These are phyloP conservation scores for Hipposideros armiger DNA, from an alignment of 2,113 vertebrate species.

Conservation along the genomic window DNA sequence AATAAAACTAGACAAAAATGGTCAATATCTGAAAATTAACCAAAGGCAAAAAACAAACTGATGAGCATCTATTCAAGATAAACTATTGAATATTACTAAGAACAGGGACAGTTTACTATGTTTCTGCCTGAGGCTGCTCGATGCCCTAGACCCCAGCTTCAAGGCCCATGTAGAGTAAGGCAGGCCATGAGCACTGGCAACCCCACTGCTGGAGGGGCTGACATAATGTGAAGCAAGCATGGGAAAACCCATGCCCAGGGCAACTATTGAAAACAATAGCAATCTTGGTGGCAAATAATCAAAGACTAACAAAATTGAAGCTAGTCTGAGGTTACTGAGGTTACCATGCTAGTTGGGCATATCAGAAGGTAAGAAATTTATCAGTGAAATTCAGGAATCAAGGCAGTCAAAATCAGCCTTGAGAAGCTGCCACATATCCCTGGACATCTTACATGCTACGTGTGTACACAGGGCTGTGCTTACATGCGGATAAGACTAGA, in stretches of 20 bases:
- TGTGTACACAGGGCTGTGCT: not conserved
- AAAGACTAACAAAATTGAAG: not conserved
- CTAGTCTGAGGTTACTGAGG: not conserved
- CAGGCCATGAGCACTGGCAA: not conserved
- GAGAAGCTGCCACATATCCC: not conserved
- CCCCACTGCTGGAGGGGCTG: not conserved
- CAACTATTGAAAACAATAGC: not conserved
- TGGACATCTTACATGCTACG: not conserved
- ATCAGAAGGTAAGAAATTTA: not conserved
- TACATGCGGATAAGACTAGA: not conserved
- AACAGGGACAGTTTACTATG: not conserved
- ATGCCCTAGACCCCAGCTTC: not conserved
- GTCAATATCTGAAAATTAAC: not conserved
- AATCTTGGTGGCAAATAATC: not conserved
- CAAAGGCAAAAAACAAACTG: constrained; percentile 10
- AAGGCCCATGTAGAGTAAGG: not conserved
- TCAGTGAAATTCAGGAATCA: not conserved
- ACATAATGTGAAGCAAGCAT: not conserved
- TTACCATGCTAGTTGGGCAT: not conserved
- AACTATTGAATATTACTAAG: not conserved
- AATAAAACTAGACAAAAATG: constrained; percentile 18
- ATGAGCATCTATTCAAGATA: not conserved
- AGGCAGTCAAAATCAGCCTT: not conserved
- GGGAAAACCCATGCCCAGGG: not conserved
- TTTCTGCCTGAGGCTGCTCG: not conserved